Evolutionary conservation across 2,113 vertebrate species (phyloP).

Genomic region (Paramisgurnus dabryanus): DNA sequence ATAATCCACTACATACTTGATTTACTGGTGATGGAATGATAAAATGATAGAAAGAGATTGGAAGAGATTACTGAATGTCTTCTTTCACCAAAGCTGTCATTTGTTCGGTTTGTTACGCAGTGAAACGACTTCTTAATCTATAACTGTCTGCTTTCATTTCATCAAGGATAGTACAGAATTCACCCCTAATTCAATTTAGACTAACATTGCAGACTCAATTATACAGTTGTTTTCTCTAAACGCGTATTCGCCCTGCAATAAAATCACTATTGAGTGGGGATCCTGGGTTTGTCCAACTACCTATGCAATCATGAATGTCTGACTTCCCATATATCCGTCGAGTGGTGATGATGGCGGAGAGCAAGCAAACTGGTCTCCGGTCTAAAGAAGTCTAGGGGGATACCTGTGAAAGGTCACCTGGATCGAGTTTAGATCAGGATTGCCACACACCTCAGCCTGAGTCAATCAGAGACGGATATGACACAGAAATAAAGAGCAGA

Average conservation of each 20-base stretch:
- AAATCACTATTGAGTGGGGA: background rate
- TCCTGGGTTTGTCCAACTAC: background rate
- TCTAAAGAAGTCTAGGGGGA: slow-evolving; percentile 30
- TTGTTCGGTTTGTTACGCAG: background rate
- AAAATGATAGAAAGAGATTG: background rate
- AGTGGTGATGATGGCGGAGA: background rate
- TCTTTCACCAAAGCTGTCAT: background rate
- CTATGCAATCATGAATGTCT: background rate
- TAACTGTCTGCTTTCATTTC: slow-evolving; percentile 15
- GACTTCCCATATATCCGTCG: background rate
- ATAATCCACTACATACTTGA: slow-evolving; percentile 17
- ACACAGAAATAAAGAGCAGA: slow-evolving; percentile 42
- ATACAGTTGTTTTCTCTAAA: slow-evolving; percentile 8
- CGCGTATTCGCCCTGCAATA: background rate
- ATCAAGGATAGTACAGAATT: background rate
- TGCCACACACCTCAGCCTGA: slow-evolving; percentile 20
- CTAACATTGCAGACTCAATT: slow-evolving; percentile 3
- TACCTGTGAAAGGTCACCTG: slow-evolving; percentile 53
- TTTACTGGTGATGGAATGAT: background rate
- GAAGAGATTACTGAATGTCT: background rate
- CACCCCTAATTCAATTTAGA: slow-evolving; percentile 3
- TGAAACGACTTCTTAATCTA: slow-evolving; percentile 11
- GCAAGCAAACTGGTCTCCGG: slow-evolving; percentile 7
- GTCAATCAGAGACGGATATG: slow-evolving; percentile 39
- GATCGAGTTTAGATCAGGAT: slow-evolving; percentile 35